A percentile compares a stretch with the other conserved stretches of the same genome.
Conservation (phyloP, 2,888 invertebrate genomes). For the Fabriciana adippe region DNA sequence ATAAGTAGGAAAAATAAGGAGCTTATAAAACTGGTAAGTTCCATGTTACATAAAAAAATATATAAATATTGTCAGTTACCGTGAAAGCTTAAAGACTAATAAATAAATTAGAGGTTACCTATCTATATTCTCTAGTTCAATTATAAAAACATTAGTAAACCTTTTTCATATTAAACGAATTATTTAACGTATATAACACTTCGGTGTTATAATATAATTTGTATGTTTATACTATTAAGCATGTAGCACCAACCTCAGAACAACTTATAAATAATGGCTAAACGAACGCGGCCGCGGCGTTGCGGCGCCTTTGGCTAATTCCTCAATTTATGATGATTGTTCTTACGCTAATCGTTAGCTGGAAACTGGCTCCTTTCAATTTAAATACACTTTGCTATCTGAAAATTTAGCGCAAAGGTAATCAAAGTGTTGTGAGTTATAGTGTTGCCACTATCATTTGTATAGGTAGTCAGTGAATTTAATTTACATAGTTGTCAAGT, state of each 20-base stretch:
- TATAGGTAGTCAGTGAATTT: no score
- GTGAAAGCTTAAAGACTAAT: no score
- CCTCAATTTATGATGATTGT: slow-evolving; percentile 31
- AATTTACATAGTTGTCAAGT: no score
- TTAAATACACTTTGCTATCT: slow-evolving; percentile 23
- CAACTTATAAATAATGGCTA: slow-evolving; percentile 23
- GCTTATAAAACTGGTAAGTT: no score
- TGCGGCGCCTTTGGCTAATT: slow-evolving; percentile 32
- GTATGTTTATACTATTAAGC: background rate
- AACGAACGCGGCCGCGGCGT: slow-evolving; percentile 23
- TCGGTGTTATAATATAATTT: no score
- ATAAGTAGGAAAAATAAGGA: no score
- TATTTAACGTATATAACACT: no score
- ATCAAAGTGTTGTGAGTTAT: background rate
- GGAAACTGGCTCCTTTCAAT: slow-evolving; percentile 31
- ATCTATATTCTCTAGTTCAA: no score
- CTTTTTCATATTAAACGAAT: background rate
- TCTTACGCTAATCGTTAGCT: slow-evolving; percentile 30
- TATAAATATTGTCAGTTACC: no score
- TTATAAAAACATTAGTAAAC: background rate
- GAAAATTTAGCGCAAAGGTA: slow-evolving; percentile 28
- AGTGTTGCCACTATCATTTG: no score
- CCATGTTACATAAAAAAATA: no score
- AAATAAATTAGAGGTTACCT: no score
- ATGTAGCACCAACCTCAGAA: background rate